Percentiles rank a stretch among this genome's conserved stretches.
Conservation (phyloP, 2,113 vertebrate species). For the Delphinapterus leucas region DNA sequence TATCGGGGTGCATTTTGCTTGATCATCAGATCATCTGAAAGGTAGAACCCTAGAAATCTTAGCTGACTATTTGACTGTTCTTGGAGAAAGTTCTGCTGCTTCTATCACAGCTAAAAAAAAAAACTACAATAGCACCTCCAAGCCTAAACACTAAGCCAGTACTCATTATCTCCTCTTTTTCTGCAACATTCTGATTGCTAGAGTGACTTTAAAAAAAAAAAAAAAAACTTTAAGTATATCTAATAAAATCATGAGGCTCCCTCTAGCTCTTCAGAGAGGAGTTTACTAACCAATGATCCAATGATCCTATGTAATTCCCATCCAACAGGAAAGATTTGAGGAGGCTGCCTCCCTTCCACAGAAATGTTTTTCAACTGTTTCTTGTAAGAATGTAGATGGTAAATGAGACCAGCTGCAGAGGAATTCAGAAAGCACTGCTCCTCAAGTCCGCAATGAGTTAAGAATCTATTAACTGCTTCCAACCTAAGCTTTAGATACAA, state of each 20-base stretch:
- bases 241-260: constrained; percentile 80
- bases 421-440: constrained; percentile 72
- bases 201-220: neutral
- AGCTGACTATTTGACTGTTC: constrained; percentile 15
- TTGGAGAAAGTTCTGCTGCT: constrained; percentile 34
- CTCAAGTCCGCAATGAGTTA: constrained; percentile 48
- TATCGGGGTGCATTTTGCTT: constrained; percentile 60
- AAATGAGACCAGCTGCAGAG: constrained; percentile 79
- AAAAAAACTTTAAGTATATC: constrained; percentile 50
- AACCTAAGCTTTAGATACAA: constrained; percentile 65
- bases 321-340: constrained; percentile 64
- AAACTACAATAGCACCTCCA: constrained; percentile 20
- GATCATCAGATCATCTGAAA: constrained; percentile 61
- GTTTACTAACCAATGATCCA: constrained; percentile 81
- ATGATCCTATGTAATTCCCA: constrained; percentile 75
- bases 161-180: constrained; percentile 20
- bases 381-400: constrained; percentile 75
- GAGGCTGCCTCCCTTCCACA: constrained; percentile 73
- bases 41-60: constrained; percentile 45
- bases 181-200: constrained; percentile 36
- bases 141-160: constrained; percentile 45
- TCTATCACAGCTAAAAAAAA: neutral
- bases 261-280: constrained; percentile 80
- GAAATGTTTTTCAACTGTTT: constrained; percentile 70
- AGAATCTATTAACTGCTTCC: constrained; percentile 66